Evolutionary conservation across 2,888 invertebrate species (phyloP).

Genomic region (Leptinotarsa tumamoca): DNA sequence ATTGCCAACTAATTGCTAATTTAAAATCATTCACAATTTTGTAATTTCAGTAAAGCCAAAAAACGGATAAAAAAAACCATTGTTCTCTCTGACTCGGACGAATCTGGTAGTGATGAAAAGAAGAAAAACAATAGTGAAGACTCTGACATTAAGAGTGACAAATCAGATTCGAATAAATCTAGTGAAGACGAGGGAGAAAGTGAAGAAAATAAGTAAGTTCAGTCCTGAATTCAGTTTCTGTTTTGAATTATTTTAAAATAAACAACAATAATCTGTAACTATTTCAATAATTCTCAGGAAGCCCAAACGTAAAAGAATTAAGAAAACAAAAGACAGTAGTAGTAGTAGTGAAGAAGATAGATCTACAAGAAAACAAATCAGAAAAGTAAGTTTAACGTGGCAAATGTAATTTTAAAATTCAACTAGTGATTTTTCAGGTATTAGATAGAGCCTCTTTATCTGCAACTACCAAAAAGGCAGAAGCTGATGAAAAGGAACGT

Average conservation of each 20-base stretch:
- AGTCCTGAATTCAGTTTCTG: neutral
- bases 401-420: neutral
- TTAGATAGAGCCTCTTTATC: constrained; percentile 76
- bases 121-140: constrained; percentile 36
- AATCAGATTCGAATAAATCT: constrained; percentile 34
- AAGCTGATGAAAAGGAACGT: constrained; percentile 89
- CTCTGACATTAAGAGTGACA: constrained; percentile 28
- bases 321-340: constrained; percentile 54
- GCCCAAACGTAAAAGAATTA: constrained; percentile 56
- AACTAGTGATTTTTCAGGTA: constrained; percentile 55
- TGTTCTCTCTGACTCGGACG: constrained; percentile 56
- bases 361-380: constrained; percentile 71
- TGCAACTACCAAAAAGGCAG: constrained; percentile 88
- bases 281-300: constrained; percentile 30
- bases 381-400: constrained; percentile 63
- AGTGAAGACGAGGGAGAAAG: constrained; percentile 3
- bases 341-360: constrained; percentile 61
- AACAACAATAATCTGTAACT: neutral
- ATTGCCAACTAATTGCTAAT: neutral
- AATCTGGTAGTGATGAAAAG: constrained; percentile 41
- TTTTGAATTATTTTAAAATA: too few species aligned
- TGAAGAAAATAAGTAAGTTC: constrained; percentile 5
- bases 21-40: neutral
- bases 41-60: constrained; percentile 35
- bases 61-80: constrained; percentile 45